Evolutionary conservation across 2,888 invertebrate genomes (phyloP), one percentile per base, ranked within the genome.

Genomic region (Brachylomia viminalis): DNA sequence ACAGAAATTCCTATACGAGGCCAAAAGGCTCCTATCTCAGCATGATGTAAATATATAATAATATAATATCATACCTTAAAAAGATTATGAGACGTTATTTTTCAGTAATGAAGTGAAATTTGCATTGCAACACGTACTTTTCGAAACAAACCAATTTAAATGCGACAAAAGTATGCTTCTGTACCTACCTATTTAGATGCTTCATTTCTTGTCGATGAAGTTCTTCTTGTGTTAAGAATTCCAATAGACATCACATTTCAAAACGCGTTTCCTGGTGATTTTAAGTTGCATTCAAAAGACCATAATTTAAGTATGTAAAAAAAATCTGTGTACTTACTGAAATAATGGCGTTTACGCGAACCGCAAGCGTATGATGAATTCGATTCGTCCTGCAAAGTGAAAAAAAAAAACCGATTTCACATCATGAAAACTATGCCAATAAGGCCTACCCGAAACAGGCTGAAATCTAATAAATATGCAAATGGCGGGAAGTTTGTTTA

Each of bases 381-480:
- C 4, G 23, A 4, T 15, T 54, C 62, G 52, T 61, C 33, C 6
- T 38, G 17, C 33, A 68, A 30, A 52, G 6, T 11, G 2, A 45
- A 75, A 47, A 75, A 61, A 52, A 45, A 1, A 20, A 5, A 52
- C 52, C 17, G n/a, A n/a, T 17, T 47, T 38, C 23, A 56, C 4
- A 42, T 4, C 27, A 45, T 52, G 23, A 49, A 77, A 64, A 71
- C 47, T 68, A 65, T 49, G 11, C 33, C 30, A 45, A 52, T 27
- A 13, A 42, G 20, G 72, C 54, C 11, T 54, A 27, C 52, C 27
- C 68, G 0, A 59, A 74, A 62, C 66, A 76, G 66, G 38, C 67
- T 30, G 67, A 52, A 64, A 80, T 27, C 69, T 74, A 75, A 86
- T 86, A 80, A 86, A 86, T 68, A 86, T 87, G 86, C 64, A 79